Evolutionary conservation across 2,888 invertebrate genomes (phyloP).

Genomic region (Galeruca laticollis): DNA sequence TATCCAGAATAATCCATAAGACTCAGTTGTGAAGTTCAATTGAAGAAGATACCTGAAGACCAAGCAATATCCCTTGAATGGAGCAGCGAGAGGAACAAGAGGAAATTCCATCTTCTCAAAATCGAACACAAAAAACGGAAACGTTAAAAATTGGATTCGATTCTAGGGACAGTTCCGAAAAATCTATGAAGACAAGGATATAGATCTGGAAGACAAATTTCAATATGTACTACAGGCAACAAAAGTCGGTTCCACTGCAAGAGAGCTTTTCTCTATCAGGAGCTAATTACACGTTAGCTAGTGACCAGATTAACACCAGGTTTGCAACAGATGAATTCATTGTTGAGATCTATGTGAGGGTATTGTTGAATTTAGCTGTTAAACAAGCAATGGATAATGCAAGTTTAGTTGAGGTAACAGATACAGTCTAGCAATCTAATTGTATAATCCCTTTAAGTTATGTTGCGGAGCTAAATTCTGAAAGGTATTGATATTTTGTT

Average conservation of each 20-base stretch:
- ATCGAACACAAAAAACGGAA: background rate
- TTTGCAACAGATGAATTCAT: constrained; percentile 35
- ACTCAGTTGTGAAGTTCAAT: too few species aligned
- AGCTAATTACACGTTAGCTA: too few species aligned
- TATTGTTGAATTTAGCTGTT: constrained; percentile 24
- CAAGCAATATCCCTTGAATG: too few species aligned
- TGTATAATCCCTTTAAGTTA: too few species aligned
- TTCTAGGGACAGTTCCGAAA: constrained; percentile 36
- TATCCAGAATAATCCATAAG: too few species aligned
- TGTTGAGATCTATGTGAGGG: constrained; percentile 31
- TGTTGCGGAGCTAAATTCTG: too few species aligned
- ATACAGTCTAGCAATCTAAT: too few species aligned
- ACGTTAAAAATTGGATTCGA: constrained; percentile 22
- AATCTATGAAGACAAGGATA: constrained; percentile 31
- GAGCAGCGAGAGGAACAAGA: background rate
- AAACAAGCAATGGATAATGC: constrained; percentile 14
- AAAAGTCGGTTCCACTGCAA: constrained; percentile 21
- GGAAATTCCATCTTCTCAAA: background rate
- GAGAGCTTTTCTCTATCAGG: too few species aligned
- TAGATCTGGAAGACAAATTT: constrained; percentile 33
- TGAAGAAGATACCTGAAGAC: too few species aligned
- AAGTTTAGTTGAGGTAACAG: too few species aligned
- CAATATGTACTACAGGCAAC: constrained; percentile 36
- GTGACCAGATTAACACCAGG: constrained; percentile 26
- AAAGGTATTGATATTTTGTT: too few species aligned